These are phyloP conservation scores for Macaria liturata DNA, from an alignment of 2,888 invertebrate genomes.

Conservation along the genomic window DNA sequence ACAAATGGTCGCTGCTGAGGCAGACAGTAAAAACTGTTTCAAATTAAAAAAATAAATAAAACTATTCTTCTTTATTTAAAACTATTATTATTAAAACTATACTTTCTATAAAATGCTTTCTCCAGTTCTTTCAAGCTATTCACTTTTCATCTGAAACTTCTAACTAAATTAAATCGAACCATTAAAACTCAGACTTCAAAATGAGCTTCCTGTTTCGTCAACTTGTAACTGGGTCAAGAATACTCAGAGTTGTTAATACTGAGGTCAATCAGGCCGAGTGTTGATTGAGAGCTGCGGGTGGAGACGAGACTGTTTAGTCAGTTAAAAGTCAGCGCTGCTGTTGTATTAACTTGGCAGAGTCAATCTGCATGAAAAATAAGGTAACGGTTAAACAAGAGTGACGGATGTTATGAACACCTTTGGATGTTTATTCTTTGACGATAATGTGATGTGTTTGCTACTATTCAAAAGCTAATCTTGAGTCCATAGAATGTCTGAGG, in stretches of 20 bases:
- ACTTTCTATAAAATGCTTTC: too few species aligned
- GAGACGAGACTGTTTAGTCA: constrained; percentile 47
- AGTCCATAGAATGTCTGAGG: too few species aligned
- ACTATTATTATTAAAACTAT: too few species aligned
- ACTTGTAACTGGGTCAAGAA: constrained; percentile 48
- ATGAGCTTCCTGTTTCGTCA: constrained; percentile 33
- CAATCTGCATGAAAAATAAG: constrained; percentile 66
- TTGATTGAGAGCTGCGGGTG: constrained; percentile 48
- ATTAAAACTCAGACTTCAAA: constrained; percentile 37
- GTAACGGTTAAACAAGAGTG: constrained; percentile 46
- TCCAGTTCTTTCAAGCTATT: neutral
- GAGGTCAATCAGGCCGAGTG: constrained; percentile 50
- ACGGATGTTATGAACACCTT: constrained; percentile 43
- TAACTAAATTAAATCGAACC: constrained; percentile 18
- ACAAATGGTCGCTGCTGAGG: neutral
- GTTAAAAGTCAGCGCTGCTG: constrained; percentile 46
- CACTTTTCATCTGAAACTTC: neutral
- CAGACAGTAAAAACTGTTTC: neutral
- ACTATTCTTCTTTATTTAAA: too few species aligned
- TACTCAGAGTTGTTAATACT: constrained; percentile 44
- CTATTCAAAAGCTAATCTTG: too few species aligned
- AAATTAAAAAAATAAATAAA: neutral
- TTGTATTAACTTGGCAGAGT: constrained; percentile 55
- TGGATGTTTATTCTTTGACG: constrained; percentile 1
- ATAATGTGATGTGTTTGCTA: too few species aligned